Evolutionary conservation across 2,888 invertebrate species (phyloP).

Genomic region (Bellardia pandia): DNA sequence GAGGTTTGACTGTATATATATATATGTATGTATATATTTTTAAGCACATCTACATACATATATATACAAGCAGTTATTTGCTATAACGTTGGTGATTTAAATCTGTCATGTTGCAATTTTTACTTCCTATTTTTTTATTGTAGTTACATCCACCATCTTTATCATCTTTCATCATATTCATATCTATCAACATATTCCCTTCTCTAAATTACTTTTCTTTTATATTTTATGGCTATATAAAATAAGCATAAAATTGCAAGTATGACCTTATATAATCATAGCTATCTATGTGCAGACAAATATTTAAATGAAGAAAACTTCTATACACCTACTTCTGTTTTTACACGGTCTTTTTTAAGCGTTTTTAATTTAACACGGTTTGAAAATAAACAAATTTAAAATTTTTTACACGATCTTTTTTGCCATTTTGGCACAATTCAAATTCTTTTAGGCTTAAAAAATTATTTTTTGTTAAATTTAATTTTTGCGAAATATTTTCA

Average conservation of each 20-base stretch:
- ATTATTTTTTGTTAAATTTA: too few species aligned
- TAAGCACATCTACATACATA: not conserved
- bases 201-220: not conserved
- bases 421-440: too few species aligned
- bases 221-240: not conserved
- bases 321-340: too few species aligned
- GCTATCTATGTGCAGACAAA: not conserved
- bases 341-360: too few species aligned
- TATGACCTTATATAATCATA: slow-evolving; percentile 16
- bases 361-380: too few species aligned
- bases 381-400: too few species aligned
- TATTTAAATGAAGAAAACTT: not conserved
- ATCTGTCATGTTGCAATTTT: slow-evolving; percentile 51
- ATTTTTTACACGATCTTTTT: too few species aligned
- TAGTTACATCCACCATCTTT: not conserved
- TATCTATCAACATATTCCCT: slow-evolving; percentile 1
- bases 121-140: slow-evolving; percentile 34
- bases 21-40: not conserved
- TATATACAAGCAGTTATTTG: slow-evolving; percentile 13
- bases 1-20: too few species aligned
- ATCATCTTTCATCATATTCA: slow-evolving; percentile 10
- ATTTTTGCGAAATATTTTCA: too few species aligned
- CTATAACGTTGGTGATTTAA: slow-evolving; percentile 41
- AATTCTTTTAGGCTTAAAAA: too few species aligned
- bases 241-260: not conserved